phyloP scores from a whole-genome alignment of 2,888 invertebrate genomes.

The Drosophila barbarae region DNA sequence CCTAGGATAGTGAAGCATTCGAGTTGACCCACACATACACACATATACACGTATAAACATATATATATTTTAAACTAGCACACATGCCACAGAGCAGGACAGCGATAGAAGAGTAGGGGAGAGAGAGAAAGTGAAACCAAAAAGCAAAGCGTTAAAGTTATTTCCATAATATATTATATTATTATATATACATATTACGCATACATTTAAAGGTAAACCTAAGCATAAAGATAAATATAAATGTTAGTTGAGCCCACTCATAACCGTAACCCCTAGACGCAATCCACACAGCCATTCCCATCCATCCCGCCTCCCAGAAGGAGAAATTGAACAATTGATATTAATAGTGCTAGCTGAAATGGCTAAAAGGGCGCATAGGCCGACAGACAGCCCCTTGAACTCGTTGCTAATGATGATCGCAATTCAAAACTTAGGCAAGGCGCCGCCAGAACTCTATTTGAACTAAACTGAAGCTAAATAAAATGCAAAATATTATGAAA shows the following conservation, averaged over 20 bases:
- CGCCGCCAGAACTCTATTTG: constrained; percentile 39
- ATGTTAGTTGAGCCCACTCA: constrained; percentile 55
- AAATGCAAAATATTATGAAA: constrained; percentile 13
- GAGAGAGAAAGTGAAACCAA: constrained; percentile 29
- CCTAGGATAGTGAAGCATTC: constrained; percentile 10
- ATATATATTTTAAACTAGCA: constrained; percentile 38
- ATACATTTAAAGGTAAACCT: constrained; percentile 47
- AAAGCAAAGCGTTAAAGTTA: constrained; percentile 47
- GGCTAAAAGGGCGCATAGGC: not conserved
- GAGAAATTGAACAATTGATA: constrained; percentile 10
- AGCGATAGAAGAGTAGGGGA: constrained; percentile 7
- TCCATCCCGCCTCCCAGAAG: constrained; percentile 2
- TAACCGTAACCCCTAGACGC: constrained; percentile 29
- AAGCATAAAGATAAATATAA: constrained; percentile 40
- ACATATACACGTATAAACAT: constrained; percentile 31
- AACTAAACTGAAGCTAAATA: constrained; percentile 25
- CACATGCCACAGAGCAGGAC: constrained; percentile 30
- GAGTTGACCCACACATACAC: constrained; percentile 26
- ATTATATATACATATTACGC: constrained; percentile 19
- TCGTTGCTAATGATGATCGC: constrained; percentile 53
- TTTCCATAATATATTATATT: constrained; percentile 41
- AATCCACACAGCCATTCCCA: constrained; percentile 21
- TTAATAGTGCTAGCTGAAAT: constrained; percentile 6
- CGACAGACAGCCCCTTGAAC: constrained; percentile 5
- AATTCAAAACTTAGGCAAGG: constrained; percentile 50